Base-by-base conservation (phyloP, 2,113 vertebrate species). In the Atrichornis clamosus region DNA sequence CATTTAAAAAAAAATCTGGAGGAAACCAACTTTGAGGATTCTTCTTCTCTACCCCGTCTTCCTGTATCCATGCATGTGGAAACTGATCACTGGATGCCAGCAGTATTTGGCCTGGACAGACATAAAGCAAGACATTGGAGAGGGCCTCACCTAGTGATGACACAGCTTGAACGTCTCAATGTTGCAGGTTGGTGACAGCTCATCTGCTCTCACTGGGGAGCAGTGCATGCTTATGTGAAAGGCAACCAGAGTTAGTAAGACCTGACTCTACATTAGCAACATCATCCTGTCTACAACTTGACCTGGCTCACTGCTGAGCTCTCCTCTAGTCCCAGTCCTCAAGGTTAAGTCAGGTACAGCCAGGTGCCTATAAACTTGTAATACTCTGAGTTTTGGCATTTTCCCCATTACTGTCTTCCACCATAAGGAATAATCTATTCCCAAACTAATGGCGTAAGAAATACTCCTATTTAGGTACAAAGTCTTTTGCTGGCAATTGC, bases 171-270 rank as follows among this genome's bases (percentile, higher is more conserved):
- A 79, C 62, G 32, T 60, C 44, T n/a, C 60, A n/a, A 33, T 39
- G 27, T 28, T 86, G 55, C 32, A 46, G 63, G 23, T 2, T 85
- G 74, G 35, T 56, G 44, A 44, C 19, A 87, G 62, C 9, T 93
- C 58, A 78, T 16, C n/a, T 46, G 47, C 39, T 85, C 42, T 33
- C 6, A 4, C 0, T 41, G 33, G 55, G 80, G 5, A 65, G 22
- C 46, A 32, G 27, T 9, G 16, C 17, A 13, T 0, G 1, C 17
- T 42, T 22, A 55, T 0, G 0, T 33, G 49, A 73, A 90, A 55
- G 24, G 53, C 53, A 83, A 13, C 15, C 41, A 37, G 24, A 32
- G 24, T 41, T 32, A 52, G 1, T 56, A 58, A 47, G 41, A n/a
- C 9, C 46, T 89, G 30, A 8, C 26, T 73, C 60, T 69, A 50